These are phyloP conservation scores for Psittacula derbiana DNA, from an alignment of 2,797 vertebrate genomes.

Conservation along the genomic window DNA sequence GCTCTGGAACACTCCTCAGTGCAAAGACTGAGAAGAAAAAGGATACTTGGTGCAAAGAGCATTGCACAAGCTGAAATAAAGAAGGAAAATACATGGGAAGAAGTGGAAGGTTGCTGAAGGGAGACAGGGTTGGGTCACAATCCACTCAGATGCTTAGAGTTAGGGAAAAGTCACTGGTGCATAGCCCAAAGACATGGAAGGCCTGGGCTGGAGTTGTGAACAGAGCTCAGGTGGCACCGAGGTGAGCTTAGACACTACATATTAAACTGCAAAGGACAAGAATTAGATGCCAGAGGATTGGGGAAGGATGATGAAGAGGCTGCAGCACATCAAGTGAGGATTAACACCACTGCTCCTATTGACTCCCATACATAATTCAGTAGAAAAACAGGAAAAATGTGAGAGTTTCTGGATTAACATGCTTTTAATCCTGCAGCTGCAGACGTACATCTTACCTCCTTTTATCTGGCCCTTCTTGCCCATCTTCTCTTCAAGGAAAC, in stretches of 20 bases:
- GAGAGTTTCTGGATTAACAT: neutral
- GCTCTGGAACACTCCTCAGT: neutral
- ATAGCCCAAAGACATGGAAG: neutral
- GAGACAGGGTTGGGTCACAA: neutral
- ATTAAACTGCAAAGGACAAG: neutral
- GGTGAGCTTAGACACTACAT: neutral
- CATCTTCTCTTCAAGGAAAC: neutral
- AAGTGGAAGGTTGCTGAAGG: neutral
- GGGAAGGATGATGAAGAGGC: neutral
- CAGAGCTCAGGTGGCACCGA: neutral
- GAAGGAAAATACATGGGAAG: neutral
- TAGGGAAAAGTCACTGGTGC: neutral
- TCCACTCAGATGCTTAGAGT: neutral
- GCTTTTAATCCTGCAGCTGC: neutral
- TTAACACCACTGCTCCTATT: neutral
- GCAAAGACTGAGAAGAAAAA: neutral
- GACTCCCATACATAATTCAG: neutral
- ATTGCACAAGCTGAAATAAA: neutral
- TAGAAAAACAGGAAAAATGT: neutral
- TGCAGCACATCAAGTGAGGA: neutral
- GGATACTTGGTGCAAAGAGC: neutral
- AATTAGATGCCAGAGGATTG: neutral
- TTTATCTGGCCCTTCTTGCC: neutral
- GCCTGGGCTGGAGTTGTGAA: neutral
- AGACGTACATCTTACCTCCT: neutral